phyloP scores from a whole-genome alignment of 2,888 invertebrate species.

The Eustalomyia histrio region DNA sequence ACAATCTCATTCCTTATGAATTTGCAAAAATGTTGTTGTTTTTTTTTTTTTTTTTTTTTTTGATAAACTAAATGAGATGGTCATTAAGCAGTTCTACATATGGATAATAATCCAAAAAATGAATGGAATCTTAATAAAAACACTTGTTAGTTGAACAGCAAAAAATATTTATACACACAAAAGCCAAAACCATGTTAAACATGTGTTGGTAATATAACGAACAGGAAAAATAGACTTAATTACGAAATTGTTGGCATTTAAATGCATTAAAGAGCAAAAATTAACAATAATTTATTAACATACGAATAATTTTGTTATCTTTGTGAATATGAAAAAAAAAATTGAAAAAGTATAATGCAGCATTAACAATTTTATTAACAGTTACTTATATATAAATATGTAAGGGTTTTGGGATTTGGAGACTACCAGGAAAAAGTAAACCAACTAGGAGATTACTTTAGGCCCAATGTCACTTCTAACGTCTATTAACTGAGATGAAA shows the following conservation, averaged over 20 bases:
- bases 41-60: too few species aligned
- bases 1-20: too few species aligned
- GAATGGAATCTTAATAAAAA: slow-evolving; percentile 37
- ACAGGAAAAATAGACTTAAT: slow-evolving; percentile 7
- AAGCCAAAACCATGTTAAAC: slow-evolving; percentile 24
- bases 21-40: too few species aligned
- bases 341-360: background rate
- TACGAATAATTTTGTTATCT: slow-evolving; percentile 40
- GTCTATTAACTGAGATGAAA: too few species aligned
- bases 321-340: slow-evolving; percentile 27
- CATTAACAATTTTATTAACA: background rate
- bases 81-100: slow-evolving; percentile 25
- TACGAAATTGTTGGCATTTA: slow-evolving; percentile 33
- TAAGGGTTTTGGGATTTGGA: background rate
- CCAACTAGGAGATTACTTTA: too few species aligned
- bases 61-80: slow-evolving; percentile 45
- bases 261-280: slow-evolving; percentile 6
- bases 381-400: background rate
- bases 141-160: slow-evolving; percentile 26
- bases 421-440: background rate
- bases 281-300: slow-evolving; percentile 52
- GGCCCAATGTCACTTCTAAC: too few species aligned
- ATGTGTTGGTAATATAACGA: slow-evolving; percentile 29
- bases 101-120: background rate
- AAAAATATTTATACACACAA: background rate